Base-by-base conservation (phyloP, 2,888 invertebrate species). In the Melikaiella ostensackeni region DNA sequence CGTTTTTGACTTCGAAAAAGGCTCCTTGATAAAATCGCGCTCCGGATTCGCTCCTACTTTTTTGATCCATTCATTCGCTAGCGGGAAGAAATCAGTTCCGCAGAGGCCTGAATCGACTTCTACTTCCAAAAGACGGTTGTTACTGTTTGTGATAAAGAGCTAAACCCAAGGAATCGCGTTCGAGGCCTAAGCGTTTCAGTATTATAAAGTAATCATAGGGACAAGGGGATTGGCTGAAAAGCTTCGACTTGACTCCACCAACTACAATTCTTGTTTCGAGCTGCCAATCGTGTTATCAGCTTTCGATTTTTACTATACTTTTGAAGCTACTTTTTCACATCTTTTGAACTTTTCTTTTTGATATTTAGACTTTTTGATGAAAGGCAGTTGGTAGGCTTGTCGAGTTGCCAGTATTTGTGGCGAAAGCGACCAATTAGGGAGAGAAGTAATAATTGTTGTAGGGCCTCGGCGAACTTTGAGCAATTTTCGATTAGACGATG, bases 161-260 rank as follows among this genome's bases (percentile, higher is more conserved):
- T 46, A 70, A 70, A 70, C 33, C 70, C 50, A 70, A 50, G 50
- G 30, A 70, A 50, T 33, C 50, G 70, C 30, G 50, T n/a, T 70
- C 50, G 70, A 70, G 70, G 70, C 70, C 70, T 70, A 70, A 70
- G 70, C 13, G 70, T 70, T 70, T 70, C 70, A 70, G 70, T 70
- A 70, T 70, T 70, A 70, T 70, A 50, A 70, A 70, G 30, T 70
- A 33, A 19, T 27, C 27, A 50, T 70, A 55, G 70, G 50, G n/a
- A 70, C 50, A 55, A 70, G 50, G 46, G 70, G n/a, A 50, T 70
- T 30, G 50, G 11, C 27, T 30, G 19, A 30, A 70, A 50, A 70
- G 30, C 35, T 63, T n/a, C 13, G 1, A 50, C 33, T 70, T 5
- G 50, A 70, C 50, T 30, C 70, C 24, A n/a, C 30, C 70, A 70